phyloP scores from a whole-genome alignment of 1,140 invertebrate species.

The Euura saliciscinereae region DNA sequence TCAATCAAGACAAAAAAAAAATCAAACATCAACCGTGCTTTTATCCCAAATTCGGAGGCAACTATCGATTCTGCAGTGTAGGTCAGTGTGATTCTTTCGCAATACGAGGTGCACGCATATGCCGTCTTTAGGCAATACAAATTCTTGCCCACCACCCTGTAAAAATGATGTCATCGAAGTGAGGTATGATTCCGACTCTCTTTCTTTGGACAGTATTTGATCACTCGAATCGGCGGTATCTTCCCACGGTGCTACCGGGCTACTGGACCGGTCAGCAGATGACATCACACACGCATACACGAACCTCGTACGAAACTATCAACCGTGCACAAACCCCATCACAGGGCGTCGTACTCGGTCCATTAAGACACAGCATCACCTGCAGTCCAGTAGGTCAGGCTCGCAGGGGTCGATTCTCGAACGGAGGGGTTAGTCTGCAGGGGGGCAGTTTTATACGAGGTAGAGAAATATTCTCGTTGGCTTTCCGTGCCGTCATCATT shows the following conservation, averaged over 20 bases:
- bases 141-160: not conserved
- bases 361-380: conserved; percentile 36
- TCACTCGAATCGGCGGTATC: conserved; percentile 30
- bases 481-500: not conserved
- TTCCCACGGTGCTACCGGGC: conserved; percentile 50
- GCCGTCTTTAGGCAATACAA: no score
- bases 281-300: conserved; percentile 44
- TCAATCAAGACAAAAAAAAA: not conserved
- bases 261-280: conserved; percentile 48
- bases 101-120: no score
- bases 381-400: conserved; percentile 38
- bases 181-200: not conserved
- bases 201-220: conserved; percentile 24
- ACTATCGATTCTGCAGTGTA: no score
- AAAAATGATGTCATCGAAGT: not conserved
- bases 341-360: conserved; percentile 17
- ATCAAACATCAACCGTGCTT: no score
- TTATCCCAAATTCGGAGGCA: no score
- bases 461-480: not conserved
- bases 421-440: conserved; percentile 22
- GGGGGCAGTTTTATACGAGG: conserved; percentile 30
- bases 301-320: conserved; percentile 16
- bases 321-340: conserved; percentile 16
- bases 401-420: conserved; percentile 34
- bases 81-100: no score